Evolutionary conservation across 2,797 vertebrate species (phyloP).

Genomic region (Rhodeus uyekii): DNA sequence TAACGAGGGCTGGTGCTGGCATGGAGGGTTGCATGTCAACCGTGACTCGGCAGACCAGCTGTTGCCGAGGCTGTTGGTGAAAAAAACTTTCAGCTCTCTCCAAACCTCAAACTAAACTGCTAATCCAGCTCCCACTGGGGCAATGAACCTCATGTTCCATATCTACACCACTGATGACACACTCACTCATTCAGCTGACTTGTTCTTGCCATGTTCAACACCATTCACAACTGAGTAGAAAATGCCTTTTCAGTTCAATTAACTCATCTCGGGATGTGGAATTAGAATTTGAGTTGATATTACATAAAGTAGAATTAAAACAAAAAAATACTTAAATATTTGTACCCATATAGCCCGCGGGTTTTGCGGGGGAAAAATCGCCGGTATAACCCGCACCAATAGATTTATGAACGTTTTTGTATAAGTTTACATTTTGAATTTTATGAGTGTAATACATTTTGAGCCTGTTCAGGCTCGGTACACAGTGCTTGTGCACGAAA

Average conservation of each 20-base stretch:
- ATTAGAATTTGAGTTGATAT: neutral
- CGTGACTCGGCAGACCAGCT: conserved; percentile 23
- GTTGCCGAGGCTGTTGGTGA: conserved; percentile 5
- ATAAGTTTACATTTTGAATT: too few species aligned
- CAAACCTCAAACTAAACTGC: conserved; percentile 39
- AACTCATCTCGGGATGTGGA: neutral
- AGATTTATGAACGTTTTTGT: too few species aligned
- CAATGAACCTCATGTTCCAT: conserved; percentile 2
- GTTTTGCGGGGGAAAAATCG: too few species aligned
- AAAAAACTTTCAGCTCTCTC: conserved; percentile 2
- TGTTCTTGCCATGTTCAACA: neutral
- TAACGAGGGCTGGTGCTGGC: conserved; percentile 4
- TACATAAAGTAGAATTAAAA: neutral
- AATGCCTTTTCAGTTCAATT: neutral
- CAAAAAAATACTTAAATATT: neutral
- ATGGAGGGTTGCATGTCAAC: conserved; percentile 12
- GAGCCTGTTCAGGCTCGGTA: too few species aligned
- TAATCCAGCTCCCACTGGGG: conserved; percentile 29
- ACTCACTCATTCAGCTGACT: neutral
- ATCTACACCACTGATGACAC: conserved; percentile 11
- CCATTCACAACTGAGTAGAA: neutral
- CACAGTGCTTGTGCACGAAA: too few species aligned
- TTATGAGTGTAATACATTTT: too few species aligned
- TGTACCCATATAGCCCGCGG: too few species aligned
- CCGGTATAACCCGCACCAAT: too few species aligned